These are phyloP conservation scores for Scaptodrosophila lebanonensis DNA, from an alignment of 1,140 invertebrate genomes.

Conservation along the genomic window DNA sequence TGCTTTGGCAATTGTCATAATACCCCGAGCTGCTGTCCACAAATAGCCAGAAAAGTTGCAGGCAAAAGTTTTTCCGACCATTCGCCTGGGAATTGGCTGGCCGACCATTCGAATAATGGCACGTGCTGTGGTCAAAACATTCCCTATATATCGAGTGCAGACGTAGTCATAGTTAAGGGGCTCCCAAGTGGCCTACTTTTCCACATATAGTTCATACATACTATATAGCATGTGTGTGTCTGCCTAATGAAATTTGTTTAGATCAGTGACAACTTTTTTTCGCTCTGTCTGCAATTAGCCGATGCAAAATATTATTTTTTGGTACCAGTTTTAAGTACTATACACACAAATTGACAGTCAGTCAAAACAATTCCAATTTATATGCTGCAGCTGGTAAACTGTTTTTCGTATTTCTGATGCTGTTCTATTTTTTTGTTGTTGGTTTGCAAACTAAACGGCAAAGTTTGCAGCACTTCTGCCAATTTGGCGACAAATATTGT, in stretches of 20 bases:
- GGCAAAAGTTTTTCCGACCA: conserved; percentile 1
- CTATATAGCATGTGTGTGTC: too few species aligned
- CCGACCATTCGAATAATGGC: conserved; percentile 9
- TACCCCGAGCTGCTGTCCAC: conserved; percentile 13
- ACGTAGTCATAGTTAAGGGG: too few species aligned
- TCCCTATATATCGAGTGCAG: too few species aligned
- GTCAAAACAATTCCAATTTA: conserved; percentile 64
- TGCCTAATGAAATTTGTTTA: too few species aligned
- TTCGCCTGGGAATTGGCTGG: conserved; percentile 8
- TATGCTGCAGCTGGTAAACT: conserved; percentile 43
- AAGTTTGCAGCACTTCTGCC: conserved; percentile 42
- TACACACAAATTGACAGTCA: conserved; percentile 38
- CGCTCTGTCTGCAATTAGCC: conserved; percentile 41
- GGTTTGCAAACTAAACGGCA: too few species aligned
- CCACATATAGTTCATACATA: too few species aligned
- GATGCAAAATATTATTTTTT: conserved; percentile 23
- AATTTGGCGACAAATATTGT: conserved; percentile 63
- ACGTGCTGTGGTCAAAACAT: conserved; percentile 15
- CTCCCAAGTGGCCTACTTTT: too few species aligned
- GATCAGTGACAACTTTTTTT: too few species aligned
- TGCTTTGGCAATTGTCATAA: conserved; percentile 17
- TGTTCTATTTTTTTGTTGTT: too few species aligned
- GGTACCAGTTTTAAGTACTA: conserved; percentile 28
- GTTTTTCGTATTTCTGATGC: conserved; percentile 15
- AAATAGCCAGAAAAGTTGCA: conserved; percentile 42